Base-by-base conservation (phyloP, 2,797 vertebrate genomes). In the Leucoraja ocellata region DNA sequence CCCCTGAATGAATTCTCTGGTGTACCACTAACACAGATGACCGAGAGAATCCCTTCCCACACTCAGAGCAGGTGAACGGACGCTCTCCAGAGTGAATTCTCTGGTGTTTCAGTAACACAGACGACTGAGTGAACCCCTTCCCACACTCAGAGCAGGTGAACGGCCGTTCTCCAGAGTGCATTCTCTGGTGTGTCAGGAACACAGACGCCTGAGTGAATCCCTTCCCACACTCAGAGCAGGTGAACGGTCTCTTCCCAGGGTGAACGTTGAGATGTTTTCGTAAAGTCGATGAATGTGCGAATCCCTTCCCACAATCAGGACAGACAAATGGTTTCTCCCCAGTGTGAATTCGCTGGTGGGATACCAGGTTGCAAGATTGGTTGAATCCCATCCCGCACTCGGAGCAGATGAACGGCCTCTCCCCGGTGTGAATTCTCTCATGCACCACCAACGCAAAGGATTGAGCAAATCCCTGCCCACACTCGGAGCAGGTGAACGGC, bases 401-500 rank as follows among this genome's bases (percentile, higher is more conserved):
- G 6, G 54, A 61, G 81, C 81, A 84, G 46, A 23, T 14, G 25
- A 84, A 84, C 3, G 81, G 81, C 54, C 81, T 28, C 54, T 61
- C 81, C 23, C 81, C 81, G 0, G 81, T 84, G 54, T 84, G 54
- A 4, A 54, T 54, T 54, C 46, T 32, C 32, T 32, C 0, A 32
- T 32, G 32, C 0, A 32, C 32, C 32, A 32, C 32, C 0, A 32
- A 32, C 32, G 0, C 32, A 32, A 0, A 32, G 0, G 32, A 32
- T 0, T 0, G 32, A 32, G 32, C 0, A 0, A 32, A 32, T 32
- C 32, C 32, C n/a, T 16, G 16, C 7, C 77, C 77, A 78, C 77
- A 78, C 68, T 16, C 68, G 3, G 16, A 4, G 36, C 79, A 81
- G 39, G 39, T 81, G 79, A 54, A 81, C 1, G 98, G 98, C 0